Evolutionary conservation across 2,888 invertebrate genomes (phyloP).

Genomic region (Lepeophtheirus nordmannii): DNA sequence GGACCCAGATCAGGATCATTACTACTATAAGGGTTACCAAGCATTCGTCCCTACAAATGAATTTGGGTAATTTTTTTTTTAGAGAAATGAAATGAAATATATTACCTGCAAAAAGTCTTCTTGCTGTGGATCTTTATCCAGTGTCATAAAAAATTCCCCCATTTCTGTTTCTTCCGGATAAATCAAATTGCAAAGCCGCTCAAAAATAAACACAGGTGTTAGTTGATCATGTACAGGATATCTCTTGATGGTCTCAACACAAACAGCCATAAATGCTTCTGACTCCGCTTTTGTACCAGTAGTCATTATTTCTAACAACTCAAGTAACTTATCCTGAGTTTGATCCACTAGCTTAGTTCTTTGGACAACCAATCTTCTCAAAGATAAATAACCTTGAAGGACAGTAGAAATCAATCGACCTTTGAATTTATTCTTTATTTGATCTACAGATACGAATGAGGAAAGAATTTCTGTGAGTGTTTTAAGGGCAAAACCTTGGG

Average conservation of each 20-base stretch:
- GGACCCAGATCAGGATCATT: conserved; percentile 86
- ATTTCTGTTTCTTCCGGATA: conserved; percentile 94
- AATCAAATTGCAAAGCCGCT: conserved; percentile 87
- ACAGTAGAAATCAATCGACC: conserved; percentile 72
- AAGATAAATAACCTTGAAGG: conserved; percentile 78
- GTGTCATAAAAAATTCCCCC: conserved; percentile 83
- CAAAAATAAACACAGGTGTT: conserved; percentile 94
- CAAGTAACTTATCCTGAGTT: conserved; percentile 82
- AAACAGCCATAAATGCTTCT: conserved; percentile 89
- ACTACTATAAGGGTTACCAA: conserved; percentile 93
- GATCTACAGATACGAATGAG: conserved; percentile 69
- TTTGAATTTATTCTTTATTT: conserved; percentile 77
- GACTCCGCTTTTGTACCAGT: conserved; percentile 89
- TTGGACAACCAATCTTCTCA: conserved; percentile 78
- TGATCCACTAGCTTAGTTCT: conserved; percentile 86
- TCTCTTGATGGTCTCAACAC: conserved; percentile 84
- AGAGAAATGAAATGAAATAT: background rate
- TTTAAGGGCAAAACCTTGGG: conserved; percentile 79
- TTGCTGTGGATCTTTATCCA: conserved; percentile 96
- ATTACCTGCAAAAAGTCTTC: conserved; percentile 84
- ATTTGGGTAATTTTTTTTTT: background rate
- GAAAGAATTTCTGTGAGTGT: conserved; percentile 73
- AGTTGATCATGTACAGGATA: conserved; percentile 77
- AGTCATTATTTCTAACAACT: conserved; percentile 86
- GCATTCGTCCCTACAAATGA: conserved; percentile 61